Conservation (phyloP, 2,113 vertebrate species). For the Craseonycteris thonglongyai region DNA sequence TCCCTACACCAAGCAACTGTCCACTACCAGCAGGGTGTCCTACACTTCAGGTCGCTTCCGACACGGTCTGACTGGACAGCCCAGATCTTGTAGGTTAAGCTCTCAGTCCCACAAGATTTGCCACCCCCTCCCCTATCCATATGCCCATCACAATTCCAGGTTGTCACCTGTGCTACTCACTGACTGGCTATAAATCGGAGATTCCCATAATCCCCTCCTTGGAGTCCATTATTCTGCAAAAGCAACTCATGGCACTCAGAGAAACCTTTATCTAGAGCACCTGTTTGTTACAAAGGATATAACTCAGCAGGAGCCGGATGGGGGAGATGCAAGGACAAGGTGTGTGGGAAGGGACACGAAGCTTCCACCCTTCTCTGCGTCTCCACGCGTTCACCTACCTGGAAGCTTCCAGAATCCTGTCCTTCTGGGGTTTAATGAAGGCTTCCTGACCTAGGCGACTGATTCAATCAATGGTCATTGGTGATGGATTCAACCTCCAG, state of each 20-base stretch:
- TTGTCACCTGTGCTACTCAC: background rate
- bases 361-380: accelerated
- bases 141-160: background rate
- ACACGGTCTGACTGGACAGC: background rate
- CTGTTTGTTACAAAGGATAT: background rate
- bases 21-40: background rate
- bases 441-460: background rate
- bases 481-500: background rate
- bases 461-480: background rate
- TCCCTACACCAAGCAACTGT: background rate
- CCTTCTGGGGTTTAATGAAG: background rate
- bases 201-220: too few relatives aligned
- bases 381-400: background rate
- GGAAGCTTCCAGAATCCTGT: background rate
- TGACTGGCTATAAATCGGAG: background rate
- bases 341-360: background rate
- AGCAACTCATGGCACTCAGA: background rate
- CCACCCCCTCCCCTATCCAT: background rate
- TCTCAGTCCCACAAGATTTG: background rate
- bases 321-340: background rate
- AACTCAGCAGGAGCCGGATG: background rate
- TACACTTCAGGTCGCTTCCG: background rate
- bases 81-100: background rate
- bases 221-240: background rate
- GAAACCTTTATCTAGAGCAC: background rate